phyloP scores from a whole-genome alignment of 1,140 invertebrate genomes.

The Anastatus disparis region DNA sequence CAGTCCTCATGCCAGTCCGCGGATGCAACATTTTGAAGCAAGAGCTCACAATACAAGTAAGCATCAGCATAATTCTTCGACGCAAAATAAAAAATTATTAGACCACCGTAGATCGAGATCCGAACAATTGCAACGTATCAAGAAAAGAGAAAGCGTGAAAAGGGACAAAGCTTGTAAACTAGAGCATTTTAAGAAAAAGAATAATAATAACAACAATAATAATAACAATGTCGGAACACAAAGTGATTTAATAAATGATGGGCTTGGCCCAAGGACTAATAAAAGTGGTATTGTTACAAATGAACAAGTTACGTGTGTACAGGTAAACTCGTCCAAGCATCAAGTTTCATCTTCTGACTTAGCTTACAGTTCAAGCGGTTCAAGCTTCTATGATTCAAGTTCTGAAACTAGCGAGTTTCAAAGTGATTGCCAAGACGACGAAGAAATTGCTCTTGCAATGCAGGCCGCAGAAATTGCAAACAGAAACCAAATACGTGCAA shows the following conservation, averaged over 20 bases:
- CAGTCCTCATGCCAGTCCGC: slow-evolving; percentile 61
- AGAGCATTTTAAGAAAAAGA: too few relatives aligned
- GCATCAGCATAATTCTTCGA: slow-evolving; percentile 49
- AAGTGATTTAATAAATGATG: slow-evolving; percentile 56
- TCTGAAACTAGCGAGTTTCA: slow-evolving; percentile 77
- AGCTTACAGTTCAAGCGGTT: slow-evolving; percentile 59
- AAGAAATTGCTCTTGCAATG: slow-evolving; percentile 87
- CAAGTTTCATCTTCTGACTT: too few relatives aligned
- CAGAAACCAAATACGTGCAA: slow-evolving; percentile 80
- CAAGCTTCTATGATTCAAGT: slow-evolving; percentile 60
- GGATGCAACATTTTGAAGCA: slow-evolving; percentile 60
- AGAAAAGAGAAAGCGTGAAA: slow-evolving; percentile 50
- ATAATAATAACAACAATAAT: too few relatives aligned
- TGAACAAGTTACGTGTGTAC: slow-evolving; percentile 18
- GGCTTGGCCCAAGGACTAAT: slow-evolving; percentile 61
- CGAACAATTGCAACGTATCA: slow-evolving; percentile 58
- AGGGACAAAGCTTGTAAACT: slow-evolving; percentile 39
- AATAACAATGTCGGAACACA: too few relatives aligned
- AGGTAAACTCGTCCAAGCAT: not conserved
- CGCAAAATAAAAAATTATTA: slow-evolving; percentile 57
- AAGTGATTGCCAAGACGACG: slow-evolving; percentile 87
- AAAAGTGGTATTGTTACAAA: slow-evolving; percentile 59
- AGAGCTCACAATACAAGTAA: slow-evolving; percentile 40
- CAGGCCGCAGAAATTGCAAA: slow-evolving; percentile 87
- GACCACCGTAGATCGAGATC: slow-evolving; percentile 60